Base-by-base conservation (phyloP, 2,888 invertebrate species). In the Tenthredo scrophulariae region DNA sequence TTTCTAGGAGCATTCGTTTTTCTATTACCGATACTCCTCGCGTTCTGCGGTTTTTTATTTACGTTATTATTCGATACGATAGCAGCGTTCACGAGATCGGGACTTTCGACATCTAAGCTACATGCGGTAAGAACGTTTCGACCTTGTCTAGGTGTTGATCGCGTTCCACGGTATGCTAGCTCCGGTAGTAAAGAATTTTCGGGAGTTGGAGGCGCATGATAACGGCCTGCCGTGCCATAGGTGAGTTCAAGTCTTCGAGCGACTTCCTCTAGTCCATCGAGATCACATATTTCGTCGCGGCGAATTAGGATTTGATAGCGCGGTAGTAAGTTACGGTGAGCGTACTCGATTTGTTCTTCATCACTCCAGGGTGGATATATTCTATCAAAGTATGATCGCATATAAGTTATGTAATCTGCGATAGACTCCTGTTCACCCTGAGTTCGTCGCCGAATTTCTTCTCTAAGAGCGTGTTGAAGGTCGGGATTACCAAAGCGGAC, bases 311-410 rank as follows among this genome's bases (percentile, higher is more conserved):
- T 9, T 54, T 82, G 82, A 13, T 22, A 80, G 18, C 82, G 65
- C 15, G 82, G 82, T 10, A 82, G 7, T 13, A 82, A 15, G 18
- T 82, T 82, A 9, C 82, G 33, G n/a, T 82, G 37, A 13, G 82
- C 58, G 13, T 82, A 82, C 1, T 29, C 65, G 2, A 82, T 18
- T n/a, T 82, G 33, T 26, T 82, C 82, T 13, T 40, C 26, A 1
- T 82, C 62, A 6, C 62, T 9, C 58, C 58, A 82, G 0, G 62
- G 33, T 6, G 82, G 65, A 0, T 22, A 9, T 65, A 65, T 1
- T 0, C 82, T 29, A 7, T 7, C 10, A n/a, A 29, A 65, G 6
- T 58, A 43, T 1, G 82, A 37, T n/a, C n/a, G n/a, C n/a, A n/a
- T n/a, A n/a, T n/a, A n/a, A n/a, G n/a, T n/a, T n/a, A n/a, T n/a